These are phyloP conservation scores for Panthera leo DNA, from an alignment of 2,113 vertebrate species.

Conservation along the genomic window DNA sequence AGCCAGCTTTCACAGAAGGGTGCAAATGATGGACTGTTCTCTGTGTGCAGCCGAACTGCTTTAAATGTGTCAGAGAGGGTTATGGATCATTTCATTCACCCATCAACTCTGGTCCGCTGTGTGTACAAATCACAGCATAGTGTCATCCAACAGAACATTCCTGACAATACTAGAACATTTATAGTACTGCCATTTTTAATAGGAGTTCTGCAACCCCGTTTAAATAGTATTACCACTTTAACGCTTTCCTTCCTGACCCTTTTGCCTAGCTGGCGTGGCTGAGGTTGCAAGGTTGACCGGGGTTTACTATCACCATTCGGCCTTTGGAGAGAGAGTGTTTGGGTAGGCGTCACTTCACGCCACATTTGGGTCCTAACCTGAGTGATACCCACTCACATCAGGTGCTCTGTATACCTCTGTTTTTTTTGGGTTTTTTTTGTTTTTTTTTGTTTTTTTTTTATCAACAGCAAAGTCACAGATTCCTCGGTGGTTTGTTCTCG, in stretches of 20 bases:
- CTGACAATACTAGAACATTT: conserved; percentile 93
- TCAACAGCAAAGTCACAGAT: neutral
- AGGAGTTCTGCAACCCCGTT: conserved; percentile 86
- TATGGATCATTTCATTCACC: conserved; percentile 94
- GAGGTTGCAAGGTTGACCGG: rapidly evolving
- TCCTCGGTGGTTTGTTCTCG: conserved; percentile 12
- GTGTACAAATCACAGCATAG: conserved; percentile 92
- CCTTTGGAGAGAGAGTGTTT: neutral
- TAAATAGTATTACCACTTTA: conserved; percentile 86
- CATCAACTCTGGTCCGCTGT: conserved; percentile 90
- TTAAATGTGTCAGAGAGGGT: conserved; percentile 92
- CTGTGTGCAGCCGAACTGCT: conserved; percentile 90
- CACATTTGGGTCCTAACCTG: neutral
- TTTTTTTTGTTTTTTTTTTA: neutral
- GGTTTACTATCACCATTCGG: neutral
- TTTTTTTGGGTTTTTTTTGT: rapidly evolving
- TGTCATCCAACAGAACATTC: conserved; percentile 92
- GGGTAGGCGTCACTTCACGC: neutral
- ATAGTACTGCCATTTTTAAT: conserved; percentile 91
- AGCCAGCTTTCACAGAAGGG: conserved; percentile 90
- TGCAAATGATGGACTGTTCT: conserved; percentile 94
- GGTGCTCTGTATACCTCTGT: neutral
- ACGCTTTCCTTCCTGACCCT: conserved; percentile 80
- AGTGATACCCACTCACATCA: rapidly evolving
- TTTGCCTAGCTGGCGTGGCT: neutral